Conservation (phyloP, 2,888 invertebrate genomes). For the Timandra comae region DNA sequence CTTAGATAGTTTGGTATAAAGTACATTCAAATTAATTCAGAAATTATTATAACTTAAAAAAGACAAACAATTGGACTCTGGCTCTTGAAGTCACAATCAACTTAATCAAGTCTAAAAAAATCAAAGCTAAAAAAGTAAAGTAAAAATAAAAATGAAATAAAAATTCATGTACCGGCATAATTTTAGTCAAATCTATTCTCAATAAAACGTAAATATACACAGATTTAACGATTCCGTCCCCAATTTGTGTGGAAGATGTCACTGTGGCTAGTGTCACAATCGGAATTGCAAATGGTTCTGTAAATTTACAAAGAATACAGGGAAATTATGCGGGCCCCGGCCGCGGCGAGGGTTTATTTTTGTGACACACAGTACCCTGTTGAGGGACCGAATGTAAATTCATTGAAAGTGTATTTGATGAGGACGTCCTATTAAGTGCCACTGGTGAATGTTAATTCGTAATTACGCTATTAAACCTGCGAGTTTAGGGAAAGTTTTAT, state of each 20-base stretch:
- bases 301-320: slow-evolving; percentile 61
- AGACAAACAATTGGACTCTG: too few species aligned
- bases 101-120: too few species aligned
- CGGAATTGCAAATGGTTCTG: slow-evolving; percentile 56
- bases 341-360: slow-evolving; percentile 36
- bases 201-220: slow-evolving; percentile 22
- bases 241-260: slow-evolving; percentile 24
- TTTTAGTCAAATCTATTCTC: slow-evolving; percentile 22
- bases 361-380: slow-evolving; percentile 35
- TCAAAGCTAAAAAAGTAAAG: too few species aligned
- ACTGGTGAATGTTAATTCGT: too few species aligned
- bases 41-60: too few species aligned
- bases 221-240: slow-evolving; percentile 26
- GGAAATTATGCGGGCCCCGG: slow-evolving; percentile 53
- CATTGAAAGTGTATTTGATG: slow-evolving; percentile 7
- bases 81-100: too few species aligned
- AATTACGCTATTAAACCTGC: too few species aligned
- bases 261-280: slow-evolving; percentile 32
- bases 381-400: slow-evolving; percentile 32
- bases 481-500: too few species aligned
- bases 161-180: slow-evolving; percentile 9
- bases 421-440: too few species aligned
- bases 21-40: too few species aligned
- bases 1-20: too few species aligned
- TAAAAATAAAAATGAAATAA: too few species aligned